phyloP scores from a whole-genome alignment of 2,888 invertebrate genomes.

The Tillus elongatus region DNA sequence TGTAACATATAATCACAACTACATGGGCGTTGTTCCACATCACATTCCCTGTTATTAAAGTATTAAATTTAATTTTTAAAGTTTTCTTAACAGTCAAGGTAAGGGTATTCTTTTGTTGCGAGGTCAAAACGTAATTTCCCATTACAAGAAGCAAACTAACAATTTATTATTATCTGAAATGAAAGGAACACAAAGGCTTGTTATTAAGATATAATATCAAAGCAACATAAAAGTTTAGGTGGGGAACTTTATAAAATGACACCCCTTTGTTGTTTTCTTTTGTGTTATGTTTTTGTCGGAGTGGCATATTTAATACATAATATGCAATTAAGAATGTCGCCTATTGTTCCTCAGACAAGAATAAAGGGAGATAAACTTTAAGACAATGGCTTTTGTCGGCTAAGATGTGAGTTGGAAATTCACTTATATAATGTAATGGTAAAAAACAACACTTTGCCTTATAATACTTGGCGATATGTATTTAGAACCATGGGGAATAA shows the following conservation, averaged over 20 bases:
- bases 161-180: background rate
- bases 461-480: background rate
- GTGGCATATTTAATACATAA: slow-evolving; percentile 37
- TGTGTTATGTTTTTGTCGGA: slow-evolving; percentile 25
- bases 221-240: slow-evolving; percentile 1
- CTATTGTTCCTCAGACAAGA: slow-evolving; percentile 31
- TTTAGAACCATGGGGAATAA: too few species aligned
- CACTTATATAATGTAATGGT: slow-evolving; percentile 22
- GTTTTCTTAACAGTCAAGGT: too few species aligned
- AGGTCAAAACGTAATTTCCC: too few species aligned
- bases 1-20: too few species aligned
- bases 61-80: too few species aligned
- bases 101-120: too few species aligned
- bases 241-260: background rate
- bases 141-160: background rate
- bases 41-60: too few species aligned
- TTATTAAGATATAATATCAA: slow-evolving; percentile 1
- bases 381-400: slow-evolving; percentile 35
- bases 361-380: slow-evolving; percentile 34
- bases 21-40: too few species aligned
- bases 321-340: slow-evolving; percentile 35
- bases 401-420: slow-evolving; percentile 29
- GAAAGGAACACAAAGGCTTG: background rate
- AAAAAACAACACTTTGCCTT: slow-evolving; percentile 9
- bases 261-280: slow-evolving; percentile 2